A percentile compares a stretch with the other conserved stretches of the same genome.
Evolutionary conservation across 2,113 vertebrate species (phyloP).

Genomic region (Engraulis encrasicolus): DNA sequence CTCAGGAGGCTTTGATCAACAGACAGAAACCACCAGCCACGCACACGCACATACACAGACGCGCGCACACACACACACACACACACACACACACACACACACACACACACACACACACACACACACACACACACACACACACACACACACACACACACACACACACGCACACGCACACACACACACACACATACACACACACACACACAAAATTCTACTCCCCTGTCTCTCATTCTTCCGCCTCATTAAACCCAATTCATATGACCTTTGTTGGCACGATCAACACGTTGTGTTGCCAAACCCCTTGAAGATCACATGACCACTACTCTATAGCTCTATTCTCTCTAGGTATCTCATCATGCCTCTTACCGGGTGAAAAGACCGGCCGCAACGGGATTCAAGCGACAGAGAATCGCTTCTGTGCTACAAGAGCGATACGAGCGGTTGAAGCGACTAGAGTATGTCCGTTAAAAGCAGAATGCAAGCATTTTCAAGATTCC

Average conservation of each 20-base stretch:
- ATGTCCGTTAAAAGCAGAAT: no score
- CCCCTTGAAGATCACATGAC: neutral
- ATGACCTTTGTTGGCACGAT: neutral
- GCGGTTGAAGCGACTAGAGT: no score
- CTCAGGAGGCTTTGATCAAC: slow-evolving; percentile 63
- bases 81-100: no score
- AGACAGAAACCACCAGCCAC: slow-evolving; percentile 52
- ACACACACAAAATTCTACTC: no score
- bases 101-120: no score
- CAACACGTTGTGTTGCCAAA: neutral
- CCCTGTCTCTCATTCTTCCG: neutral
- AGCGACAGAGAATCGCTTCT: no score
- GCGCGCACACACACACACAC: neutral
- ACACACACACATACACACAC: neutral
- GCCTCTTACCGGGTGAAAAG: no score
- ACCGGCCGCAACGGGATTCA: no score
- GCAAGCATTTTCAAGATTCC: no score
- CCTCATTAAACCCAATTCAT: neutral
- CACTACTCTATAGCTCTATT: neutral
- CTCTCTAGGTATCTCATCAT: neutral
- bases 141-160: neutral
- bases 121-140: neutral
- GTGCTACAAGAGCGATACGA: no score
- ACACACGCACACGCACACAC: slow-evolving; percentile 9
- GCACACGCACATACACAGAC: neutral